These are phyloP conservation scores for Drosophila dives DNA, from an alignment of 2,888 invertebrate species.

Conservation along the genomic window DNA sequence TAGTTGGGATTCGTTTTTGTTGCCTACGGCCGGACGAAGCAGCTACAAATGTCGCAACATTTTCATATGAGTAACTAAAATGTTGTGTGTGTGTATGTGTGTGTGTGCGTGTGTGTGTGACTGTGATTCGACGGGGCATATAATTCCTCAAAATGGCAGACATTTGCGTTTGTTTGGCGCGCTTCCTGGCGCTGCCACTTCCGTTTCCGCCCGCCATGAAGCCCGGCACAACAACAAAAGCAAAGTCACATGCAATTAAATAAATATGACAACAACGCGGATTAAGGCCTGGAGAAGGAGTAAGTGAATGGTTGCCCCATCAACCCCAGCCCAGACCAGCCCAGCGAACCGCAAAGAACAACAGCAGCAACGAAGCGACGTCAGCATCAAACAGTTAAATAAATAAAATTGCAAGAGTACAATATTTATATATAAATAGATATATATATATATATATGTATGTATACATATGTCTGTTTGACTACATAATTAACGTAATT, in stretches of 20 bases:
- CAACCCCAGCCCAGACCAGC: conserved; percentile 3
- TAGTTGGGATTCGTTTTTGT: conserved; percentile 26
- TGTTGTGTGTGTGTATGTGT: conserved; percentile 10
- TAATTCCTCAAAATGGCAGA: conserved; percentile 78
- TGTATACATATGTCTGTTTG: conserved; percentile 37
- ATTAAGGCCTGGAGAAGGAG: background rate
- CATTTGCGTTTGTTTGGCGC: conserved; percentile 80
- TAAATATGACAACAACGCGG: conserved; percentile 69
- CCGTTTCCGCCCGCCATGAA: conserved; percentile 66
- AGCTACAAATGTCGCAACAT: conserved; percentile 29
- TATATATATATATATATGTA: conserved; percentile 6
- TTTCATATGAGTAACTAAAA: conserved; percentile 58
- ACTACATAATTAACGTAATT: conserved; percentile 67
- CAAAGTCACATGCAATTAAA: conserved; percentile 77
- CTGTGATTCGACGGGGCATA: conserved; percentile 58
- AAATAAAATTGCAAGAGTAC: conserved; percentile 36
- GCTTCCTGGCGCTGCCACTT: conserved; percentile 80
- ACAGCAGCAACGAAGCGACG: conserved; percentile 15
- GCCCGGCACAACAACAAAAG: conserved; percentile 48
- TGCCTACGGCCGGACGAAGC: conserved; percentile 43
- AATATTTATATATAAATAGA: conserved; percentile 16
- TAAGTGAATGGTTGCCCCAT: background rate
- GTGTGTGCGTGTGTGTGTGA: conserved; percentile 23
- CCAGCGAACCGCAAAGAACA: conserved; percentile 23
- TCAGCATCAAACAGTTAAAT: conserved; percentile 43